Base-by-base conservation (phyloP, 2,888 invertebrate genomes). In the Perizoma affinitatum region DNA sequence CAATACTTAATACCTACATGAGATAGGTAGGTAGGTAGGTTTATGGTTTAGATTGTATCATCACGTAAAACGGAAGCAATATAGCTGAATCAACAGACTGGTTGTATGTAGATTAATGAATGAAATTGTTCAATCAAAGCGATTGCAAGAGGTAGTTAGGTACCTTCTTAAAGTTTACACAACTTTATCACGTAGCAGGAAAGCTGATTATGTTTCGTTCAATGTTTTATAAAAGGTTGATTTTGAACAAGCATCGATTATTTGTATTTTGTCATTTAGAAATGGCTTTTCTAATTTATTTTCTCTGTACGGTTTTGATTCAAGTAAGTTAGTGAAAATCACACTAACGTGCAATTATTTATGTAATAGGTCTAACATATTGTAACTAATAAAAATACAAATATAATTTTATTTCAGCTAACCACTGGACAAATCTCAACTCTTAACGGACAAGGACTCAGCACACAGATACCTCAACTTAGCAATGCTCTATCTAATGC, bases 321-420 rank as follows among this genome's bases (percentile, higher is more conserved):
- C 56, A 68, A 58, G 72, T 72, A 63, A 67, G 66, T 58, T 55
- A 47, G 10, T 33, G 9, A 34, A 9, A 46, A 33, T 40, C 7
- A 38, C 38, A 22, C 22, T 22, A 22, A 22, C 3, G 22, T 22
- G 22, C 22, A 22, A 22, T 22, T 22, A 22, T 22, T 22, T 22
- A 22, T 22, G 33, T 45, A 33, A 4, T 8, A 45, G 33, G 7
- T 35, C 6, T 34, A 7, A 7, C 5, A 42, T 42, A 42, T 10
- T 42, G 41, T 42, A n/a, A 4, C 22, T 1, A 22, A 22, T 10
- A 10, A 10, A 4, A 4, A 6, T 5, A 42, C 5, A 33, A 41
- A 8, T 9, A 7, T 43, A 38, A 36, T 51, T 11, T 5, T 44
- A 54, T 70, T 66, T 22, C 67, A 69, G 68, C 33, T 54, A 5